phyloP scores from a whole-genome alignment of 1,140 invertebrate species.

The Eurosta solidaginis region DNA sequence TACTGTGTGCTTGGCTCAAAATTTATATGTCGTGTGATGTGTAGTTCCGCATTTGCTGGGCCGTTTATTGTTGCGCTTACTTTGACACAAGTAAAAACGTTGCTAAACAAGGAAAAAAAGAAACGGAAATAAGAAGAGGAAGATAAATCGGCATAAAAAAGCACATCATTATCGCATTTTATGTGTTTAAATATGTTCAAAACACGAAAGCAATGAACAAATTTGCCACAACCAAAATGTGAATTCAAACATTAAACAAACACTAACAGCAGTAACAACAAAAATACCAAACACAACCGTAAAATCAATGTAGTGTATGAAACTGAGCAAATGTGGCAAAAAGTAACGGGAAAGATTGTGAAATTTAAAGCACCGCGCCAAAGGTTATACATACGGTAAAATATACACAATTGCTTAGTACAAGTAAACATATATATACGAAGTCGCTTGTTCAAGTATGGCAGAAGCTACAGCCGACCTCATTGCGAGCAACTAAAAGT shows the following conservation, averaged over 20 bases:
- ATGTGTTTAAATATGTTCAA: not conserved
- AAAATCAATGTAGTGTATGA: slow-evolving; percentile 7
- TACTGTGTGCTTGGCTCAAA: not conserved
- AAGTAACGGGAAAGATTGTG: not conserved
- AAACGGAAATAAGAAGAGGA: not conserved
- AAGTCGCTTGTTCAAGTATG: no score
- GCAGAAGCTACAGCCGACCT: no score
- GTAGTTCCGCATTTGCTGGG: not conserved
- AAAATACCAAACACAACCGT: slow-evolving; percentile 37
- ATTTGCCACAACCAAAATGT: not conserved
- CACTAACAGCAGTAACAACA: not conserved
- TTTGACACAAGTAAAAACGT: not conserved
- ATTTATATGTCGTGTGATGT: not conserved
- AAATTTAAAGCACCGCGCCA: not conserved
- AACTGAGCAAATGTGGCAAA: not conserved
- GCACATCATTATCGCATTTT: slow-evolving; percentile 17
- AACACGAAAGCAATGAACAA: not conserved
- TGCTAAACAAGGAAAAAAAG: not conserved
- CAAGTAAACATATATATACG: no score
- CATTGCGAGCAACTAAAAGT: not conserved
- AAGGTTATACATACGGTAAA: slow-evolving; percentile 12
- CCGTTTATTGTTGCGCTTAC: not conserved
- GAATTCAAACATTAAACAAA: slow-evolving; percentile 17
- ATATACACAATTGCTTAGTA: slow-evolving; percentile 38
- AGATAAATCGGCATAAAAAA: not conserved